Base-by-base conservation (phyloP, 2,797 vertebrate species). In the Pangasius macronema region DNA sequence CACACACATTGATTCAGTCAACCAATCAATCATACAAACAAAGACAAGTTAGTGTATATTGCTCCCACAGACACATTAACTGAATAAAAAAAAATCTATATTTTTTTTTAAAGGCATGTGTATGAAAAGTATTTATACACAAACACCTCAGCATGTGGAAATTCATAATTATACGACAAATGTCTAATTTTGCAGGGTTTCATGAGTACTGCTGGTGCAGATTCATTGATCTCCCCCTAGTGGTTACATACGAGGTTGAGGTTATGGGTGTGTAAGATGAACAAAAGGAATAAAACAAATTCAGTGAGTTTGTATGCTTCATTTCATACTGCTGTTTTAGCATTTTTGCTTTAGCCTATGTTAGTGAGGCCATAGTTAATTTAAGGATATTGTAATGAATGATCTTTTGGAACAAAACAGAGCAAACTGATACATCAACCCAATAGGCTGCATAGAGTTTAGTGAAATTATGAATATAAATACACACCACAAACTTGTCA, bases 191-290 rank as follows among this genome's bases (percentile, higher is more conserved):
- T 80, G 77, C 55, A 16, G 13, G 22, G 7, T 61, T 80, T 42
- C 33, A 63, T 8, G 30, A 20, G 8, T 7, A 55, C 4, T 55
- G 67, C 24, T 76, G 59, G 83, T 85, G 83, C 46, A 79, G 82
- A 92, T 90, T 90, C 83, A 83, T 53, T 88, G 83, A 87, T 91
- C 87, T 92, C 92, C 94, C 93, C 92, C 94, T 94, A 92, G 92
- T 93, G 94, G 93, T 89, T 73, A 27, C n/a, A 6, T 27, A 67
- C 33, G 2, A 65, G 11, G 10, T 72, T 68, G 68, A 55, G 81
- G 57, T 13, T 61, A 57, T 18, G 57, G 83, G 77, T 63, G 39
- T 16, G 10, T 57, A 36, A 22, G 57, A 30, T 53, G 53, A 46
- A 75, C 53, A 63, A 76, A 10, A 57, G 3, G 8, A 55, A 55